Evolutionary conservation across 2,113 vertebrate genomes (phyloP), one percentile per base, ranked within the genome.

Genomic region (Stomatorhinus ivindoensis): DNA sequence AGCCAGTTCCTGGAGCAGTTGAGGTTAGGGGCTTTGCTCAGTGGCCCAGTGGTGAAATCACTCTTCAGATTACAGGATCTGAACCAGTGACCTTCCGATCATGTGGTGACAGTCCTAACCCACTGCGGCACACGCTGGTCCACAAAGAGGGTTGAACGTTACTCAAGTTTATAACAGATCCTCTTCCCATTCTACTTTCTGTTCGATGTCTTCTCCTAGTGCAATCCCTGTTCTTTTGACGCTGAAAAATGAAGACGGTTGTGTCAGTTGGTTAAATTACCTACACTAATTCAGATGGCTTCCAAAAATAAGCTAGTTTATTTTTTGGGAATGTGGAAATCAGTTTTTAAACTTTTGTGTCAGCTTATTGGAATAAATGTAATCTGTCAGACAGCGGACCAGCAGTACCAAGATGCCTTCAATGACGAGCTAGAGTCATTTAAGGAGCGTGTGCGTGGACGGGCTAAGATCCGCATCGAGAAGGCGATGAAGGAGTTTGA

Each of bases 401-500:
- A 97, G 89, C 98, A 98, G 92, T 99, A 99, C 93, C 97, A 98
- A 94, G 98, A 99, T 0, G 98, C 98, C 1, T 99, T 99, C 93
- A 98, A 96, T 0, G 97, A 98, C 0, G 98, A 99, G 92, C 94
- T 99, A 91, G 97, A 97, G 82, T 96, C 97, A 0, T 99, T 99
- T 92, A 99, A 98, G 91, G 97, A 96, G 87, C 93, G 98, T 0
- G 98, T 99, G 58, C 95, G 96, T 0, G 96, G 95, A 39, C 94
- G 98, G 0, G 98, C 98, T 0, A 97, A 97, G 93, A 96, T 96
- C 4, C 96, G 98, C 58, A 95, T 99, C 0, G 98, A 99, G 90
- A 98, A 97, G 87, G 98, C 98, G 0, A 93, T 98, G 95, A 96
- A 95, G 88, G 98, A 98, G 5, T 98, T 97, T 0, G 98, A 99